phyloP scores from a whole-genome alignment of 2,888 invertebrate genomes.

The Acrocera orbiculus region DNA sequence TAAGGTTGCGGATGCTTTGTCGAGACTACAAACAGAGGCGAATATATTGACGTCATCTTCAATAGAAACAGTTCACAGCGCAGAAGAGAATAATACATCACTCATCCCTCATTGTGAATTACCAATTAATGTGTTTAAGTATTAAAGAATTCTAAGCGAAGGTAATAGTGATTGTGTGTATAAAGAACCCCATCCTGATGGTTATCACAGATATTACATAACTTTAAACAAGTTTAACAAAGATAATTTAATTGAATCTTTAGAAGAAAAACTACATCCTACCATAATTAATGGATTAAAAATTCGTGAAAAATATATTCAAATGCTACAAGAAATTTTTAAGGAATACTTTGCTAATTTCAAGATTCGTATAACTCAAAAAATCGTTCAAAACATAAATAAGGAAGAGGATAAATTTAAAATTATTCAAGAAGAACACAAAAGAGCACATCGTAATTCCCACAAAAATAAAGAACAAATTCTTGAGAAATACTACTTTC shows the following conservation, averaged over 20 bases:
- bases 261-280: not conserved
- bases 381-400: not conserved
- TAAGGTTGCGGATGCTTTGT: too few relatives aligned
- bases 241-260: not conserved
- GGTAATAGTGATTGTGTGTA: constrained; percentile 1
- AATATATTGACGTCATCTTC: too few relatives aligned
- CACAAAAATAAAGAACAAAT: constrained; percentile 1
- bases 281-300: constrained; percentile 1
- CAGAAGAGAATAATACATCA: constrained; percentile 9
- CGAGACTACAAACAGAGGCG: too few relatives aligned
- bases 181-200: constrained; percentile 1
- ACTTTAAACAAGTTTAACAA: not conserved
- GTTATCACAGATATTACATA: constrained; percentile 1
- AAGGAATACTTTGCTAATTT: not conserved
- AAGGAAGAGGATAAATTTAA: not conserved
- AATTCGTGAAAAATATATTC: not conserved
- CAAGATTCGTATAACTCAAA: constrained; percentile 1
- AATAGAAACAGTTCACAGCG: constrained; percentile 9
- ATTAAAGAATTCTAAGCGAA: not conserved
- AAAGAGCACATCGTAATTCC: constrained; percentile 1
- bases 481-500: constrained; percentile 3
- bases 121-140: not conserved
- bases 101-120: not conserved
- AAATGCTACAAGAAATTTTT: not conserved
- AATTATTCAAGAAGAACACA: constrained; percentile 3